Conservation (phyloP, 2,888 invertebrate genomes). For the Gasteruption jaculator region DNA sequence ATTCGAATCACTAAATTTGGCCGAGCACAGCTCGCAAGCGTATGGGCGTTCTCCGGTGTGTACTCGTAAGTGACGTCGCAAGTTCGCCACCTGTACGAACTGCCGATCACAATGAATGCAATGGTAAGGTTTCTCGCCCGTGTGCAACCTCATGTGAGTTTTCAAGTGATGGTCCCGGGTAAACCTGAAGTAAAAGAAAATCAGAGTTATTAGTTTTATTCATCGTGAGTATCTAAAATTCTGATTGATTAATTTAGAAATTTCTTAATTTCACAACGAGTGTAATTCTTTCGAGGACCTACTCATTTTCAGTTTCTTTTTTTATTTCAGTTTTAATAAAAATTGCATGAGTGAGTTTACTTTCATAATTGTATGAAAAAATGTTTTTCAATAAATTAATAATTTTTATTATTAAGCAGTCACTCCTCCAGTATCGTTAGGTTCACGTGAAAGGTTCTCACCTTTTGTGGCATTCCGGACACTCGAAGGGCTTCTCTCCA, state of each 20-base stretch:
- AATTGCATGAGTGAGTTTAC: too few relatives aligned
- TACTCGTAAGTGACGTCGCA: slow-evolving; percentile 81
- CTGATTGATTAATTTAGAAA: not conserved
- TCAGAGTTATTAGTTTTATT: not conserved
- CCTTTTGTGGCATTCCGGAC: slow-evolving; percentile 85
- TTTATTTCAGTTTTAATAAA: too few relatives aligned
- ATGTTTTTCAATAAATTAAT: not conserved
- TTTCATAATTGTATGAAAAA: too few relatives aligned
- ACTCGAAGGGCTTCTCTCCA: slow-evolving; percentile 91
- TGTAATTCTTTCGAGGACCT: too few relatives aligned
- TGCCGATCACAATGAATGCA: slow-evolving; percentile 89
- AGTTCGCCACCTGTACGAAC: slow-evolving; percentile 90
- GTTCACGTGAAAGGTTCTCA: slow-evolving; percentile 20
- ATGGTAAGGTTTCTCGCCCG: slow-evolving; percentile 89
- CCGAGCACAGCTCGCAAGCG: slow-evolving; percentile 78
- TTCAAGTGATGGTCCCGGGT: slow-evolving; percentile 91
- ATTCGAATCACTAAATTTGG: slow-evolving; percentile 87
- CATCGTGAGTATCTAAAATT: not conserved
- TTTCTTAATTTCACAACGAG: too few relatives aligned
- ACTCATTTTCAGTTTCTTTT: too few relatives aligned
- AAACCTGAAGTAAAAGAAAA: slow-evolving; percentile 55
- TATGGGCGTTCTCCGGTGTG: slow-evolving; percentile 91
- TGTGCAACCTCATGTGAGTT: slow-evolving; percentile 88
- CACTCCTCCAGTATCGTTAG: not conserved
- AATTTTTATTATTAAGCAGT: not conserved